Conservation (phyloP, 2,113 vertebrate genomes). For the Crotalus horridus region DNA sequence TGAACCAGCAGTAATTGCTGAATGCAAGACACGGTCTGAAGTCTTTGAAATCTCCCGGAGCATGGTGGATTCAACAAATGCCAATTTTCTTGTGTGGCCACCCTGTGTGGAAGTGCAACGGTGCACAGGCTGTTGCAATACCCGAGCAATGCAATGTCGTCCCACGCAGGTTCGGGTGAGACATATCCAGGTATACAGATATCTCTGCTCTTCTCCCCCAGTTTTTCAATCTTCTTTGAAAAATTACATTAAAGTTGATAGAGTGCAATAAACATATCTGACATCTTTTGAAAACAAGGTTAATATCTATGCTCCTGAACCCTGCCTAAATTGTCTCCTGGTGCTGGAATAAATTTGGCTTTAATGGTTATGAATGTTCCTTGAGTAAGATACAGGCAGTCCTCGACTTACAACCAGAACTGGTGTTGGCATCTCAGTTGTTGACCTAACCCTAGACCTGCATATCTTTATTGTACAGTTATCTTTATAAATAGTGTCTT, state of each 20-base stretch:
- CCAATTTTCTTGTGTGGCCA: slow-evolving; percentile 92
- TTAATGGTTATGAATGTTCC: background rate
- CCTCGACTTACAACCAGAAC: background rate
- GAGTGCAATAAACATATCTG: background rate
- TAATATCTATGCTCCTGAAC: background rate
- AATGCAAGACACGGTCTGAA: slow-evolving; percentile 86
- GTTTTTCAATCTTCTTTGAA: background rate
- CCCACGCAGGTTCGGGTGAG: slow-evolving; percentile 77
- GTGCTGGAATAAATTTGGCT: background rate
- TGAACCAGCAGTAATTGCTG: slow-evolving; percentile 79
- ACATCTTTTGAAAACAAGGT: background rate
- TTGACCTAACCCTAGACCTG: background rate
- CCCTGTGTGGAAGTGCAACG: slow-evolving; percentile 93
- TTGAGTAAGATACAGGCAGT: background rate
- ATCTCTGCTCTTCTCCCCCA: background rate
- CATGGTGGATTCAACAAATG: slow-evolving; percentile 86
- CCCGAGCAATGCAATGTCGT: slow-evolving; percentile 76
- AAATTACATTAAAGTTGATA: background rate
- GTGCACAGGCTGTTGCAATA: slow-evolving; percentile 95
- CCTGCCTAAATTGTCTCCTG: background rate
- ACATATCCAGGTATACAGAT: slow-evolving; percentile 74
- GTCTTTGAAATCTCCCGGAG: slow-evolving; percentile 87
- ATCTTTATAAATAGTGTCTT: background rate
- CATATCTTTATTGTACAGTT: background rate
- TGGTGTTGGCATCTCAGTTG: background rate